These are phyloP conservation scores for Nomada fucata DNA, from an alignment of 2,888 invertebrate genomes.

Conservation along the genomic window DNA sequence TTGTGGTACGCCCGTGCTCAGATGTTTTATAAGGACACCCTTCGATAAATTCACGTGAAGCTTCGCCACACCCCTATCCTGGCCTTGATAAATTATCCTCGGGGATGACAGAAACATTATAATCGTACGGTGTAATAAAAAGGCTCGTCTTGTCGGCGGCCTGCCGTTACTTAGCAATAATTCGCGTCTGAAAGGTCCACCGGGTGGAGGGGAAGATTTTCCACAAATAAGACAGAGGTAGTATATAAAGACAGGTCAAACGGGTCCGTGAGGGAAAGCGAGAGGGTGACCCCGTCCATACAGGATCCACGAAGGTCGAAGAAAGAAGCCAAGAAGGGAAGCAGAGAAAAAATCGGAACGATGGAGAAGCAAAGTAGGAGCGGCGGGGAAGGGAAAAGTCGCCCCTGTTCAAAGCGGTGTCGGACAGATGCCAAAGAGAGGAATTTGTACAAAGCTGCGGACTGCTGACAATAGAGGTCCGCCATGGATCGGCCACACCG, in stretches of 20 bases:
- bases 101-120: constrained; percentile 80
- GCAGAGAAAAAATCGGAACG: constrained; percentile 32
- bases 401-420: constrained; percentile 45
- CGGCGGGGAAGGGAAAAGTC: constrained; percentile 29
- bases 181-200: constrained; percentile 57
- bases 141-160: constrained; percentile 47
- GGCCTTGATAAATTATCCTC: constrained; percentile 75
- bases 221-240: constrained; percentile 2
- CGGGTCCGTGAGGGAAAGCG: background rate
- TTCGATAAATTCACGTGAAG: constrained; percentile 75
- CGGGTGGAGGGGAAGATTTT: constrained; percentile 17
- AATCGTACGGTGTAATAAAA: constrained; percentile 74
- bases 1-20: constrained; percentile 64
- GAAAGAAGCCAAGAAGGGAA: background rate
- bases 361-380: background rate
- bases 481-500: constrained; percentile 64
- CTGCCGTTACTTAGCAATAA: constrained; percentile 72
- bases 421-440: constrained; percentile 71
- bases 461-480: constrained; percentile 59
- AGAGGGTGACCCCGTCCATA: background rate
- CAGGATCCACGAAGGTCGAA: background rate
- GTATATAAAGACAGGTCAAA: constrained; percentile 31
- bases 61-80: constrained; percentile 57
- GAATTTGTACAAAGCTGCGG: constrained; percentile 66
- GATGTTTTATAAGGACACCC: constrained; percentile 71